These are phyloP conservation scores for Microcebus jonahi DNA, from an alignment of 2,113 vertebrate species.

Conservation along the genomic window DNA sequence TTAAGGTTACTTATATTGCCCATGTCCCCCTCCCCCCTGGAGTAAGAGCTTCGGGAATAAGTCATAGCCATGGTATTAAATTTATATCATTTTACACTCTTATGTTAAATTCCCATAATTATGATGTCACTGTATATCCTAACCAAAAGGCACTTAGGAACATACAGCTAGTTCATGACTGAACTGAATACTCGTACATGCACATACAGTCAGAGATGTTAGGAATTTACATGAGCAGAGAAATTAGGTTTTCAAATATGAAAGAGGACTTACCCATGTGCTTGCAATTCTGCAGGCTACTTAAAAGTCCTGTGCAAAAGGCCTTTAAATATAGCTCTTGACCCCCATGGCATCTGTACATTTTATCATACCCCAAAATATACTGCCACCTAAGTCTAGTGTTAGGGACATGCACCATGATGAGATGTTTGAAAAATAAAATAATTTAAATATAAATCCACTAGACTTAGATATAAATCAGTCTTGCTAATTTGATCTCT, in stretches of 20 bases:
- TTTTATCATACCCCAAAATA: not conserved
- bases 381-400: not conserved
- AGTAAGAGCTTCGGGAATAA: not conserved
- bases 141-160: not conserved
- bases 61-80: not conserved
- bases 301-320: not conserved
- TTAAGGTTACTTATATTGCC: too few species aligned
- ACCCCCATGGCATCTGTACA: not conserved
- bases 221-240: not conserved
- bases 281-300: not conserved
- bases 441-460: conserved; percentile 25
- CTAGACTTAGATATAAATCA: not conserved
- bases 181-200: not conserved
- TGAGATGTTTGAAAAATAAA: not conserved
- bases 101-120: not conserved
- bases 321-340: not conserved
- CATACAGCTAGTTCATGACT: not conserved
- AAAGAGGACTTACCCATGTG: not conserved
- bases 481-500: not conserved
- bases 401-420: not conserved
- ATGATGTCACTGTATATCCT: not conserved
- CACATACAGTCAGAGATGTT: not conserved
- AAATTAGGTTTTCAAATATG: not conserved
- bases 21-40: too few species aligned
- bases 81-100: not conserved